These are phyloP conservation scores for Nomada flava DNA, from an alignment of 2,888 invertebrate species.

Conservation along the genomic window DNA sequence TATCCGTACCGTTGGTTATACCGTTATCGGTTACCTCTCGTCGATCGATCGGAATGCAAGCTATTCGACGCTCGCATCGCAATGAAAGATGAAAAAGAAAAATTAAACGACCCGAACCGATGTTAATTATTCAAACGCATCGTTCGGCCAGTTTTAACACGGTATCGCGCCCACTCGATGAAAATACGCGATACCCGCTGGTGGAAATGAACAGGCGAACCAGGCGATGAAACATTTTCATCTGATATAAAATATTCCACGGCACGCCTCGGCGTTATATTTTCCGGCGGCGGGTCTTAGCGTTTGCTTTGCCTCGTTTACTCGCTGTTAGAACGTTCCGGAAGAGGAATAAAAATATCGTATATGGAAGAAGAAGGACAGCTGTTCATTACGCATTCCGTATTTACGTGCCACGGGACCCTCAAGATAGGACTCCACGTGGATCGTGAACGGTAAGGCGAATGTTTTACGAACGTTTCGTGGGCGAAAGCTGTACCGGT, in stretches of 20 bases:
- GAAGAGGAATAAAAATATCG: constrained; percentile 9
- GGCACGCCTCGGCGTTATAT: constrained; percentile 47
- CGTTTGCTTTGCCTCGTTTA: constrained; percentile 28
- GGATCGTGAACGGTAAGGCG: not conserved
- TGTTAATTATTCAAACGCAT: constrained; percentile 67
- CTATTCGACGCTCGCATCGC: constrained; percentile 18
- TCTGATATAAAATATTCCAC: constrained; percentile 59
- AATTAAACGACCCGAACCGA: constrained; percentile 46
- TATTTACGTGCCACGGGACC: constrained; percentile 30
- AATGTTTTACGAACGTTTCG: constrained; percentile 15
- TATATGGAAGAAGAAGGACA: not conserved
- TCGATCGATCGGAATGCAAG: not conserved
- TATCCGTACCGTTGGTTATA: too few relatives aligned
- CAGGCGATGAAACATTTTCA: constrained; percentile 56
- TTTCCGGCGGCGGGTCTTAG: constrained; percentile 20
- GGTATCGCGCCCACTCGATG: constrained; percentile 35
- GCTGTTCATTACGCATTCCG: constrained; percentile 36
- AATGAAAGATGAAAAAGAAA: constrained; percentile 31
- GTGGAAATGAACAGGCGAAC: constrained; percentile 49
- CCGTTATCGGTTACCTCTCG: not conserved
- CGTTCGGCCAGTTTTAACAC: constrained; percentile 55
- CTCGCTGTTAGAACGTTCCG: constrained; percentile 15
- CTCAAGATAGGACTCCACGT: constrained; percentile 2
- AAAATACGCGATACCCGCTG: constrained; percentile 37
- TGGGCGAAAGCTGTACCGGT: not conserved